Evolutionary conservation across 2,113 vertebrate genomes (phyloP), one percentile per base, ranked within the genome.

Genomic region (Eubucco bourcierii): DNA sequence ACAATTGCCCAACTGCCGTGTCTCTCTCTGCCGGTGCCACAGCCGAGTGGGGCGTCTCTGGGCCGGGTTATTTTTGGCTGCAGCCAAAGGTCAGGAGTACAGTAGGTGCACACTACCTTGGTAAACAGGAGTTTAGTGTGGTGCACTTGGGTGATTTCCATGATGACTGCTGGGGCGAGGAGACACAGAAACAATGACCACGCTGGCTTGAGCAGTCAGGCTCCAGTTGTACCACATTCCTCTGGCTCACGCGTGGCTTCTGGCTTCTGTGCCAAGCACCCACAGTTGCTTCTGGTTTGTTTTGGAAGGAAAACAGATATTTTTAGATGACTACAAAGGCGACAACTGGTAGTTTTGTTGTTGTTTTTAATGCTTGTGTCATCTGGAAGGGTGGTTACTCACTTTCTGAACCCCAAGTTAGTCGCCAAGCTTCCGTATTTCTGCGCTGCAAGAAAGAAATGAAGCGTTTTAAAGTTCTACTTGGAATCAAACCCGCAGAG

Each of bases 191-290:
- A 66, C 71, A 84, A 52, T 4, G 23, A 60, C 37, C 0, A 1
- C 0, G 3, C 68, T 6, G 60, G 39, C 14, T 11, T 25, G 75
- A 87, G 80, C 80, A 47, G 71, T 50, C 9, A 2, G 56, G 24
- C 91, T 96, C 93, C 76, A 23, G 91, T 95, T 44, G 58, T 44
- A 9, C 87, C 76, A 7, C 87, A 86, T 96, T 94, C 91, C 90
- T 96, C 24, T 2, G 1, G 20, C 61, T 93, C 87, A 64, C 2
- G 10, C n/a, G 23, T 87, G 72, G 90, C 93, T 91, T 91, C 94
- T 71, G 82, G 56, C 83, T 80, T 47, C 59, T 24, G 10, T 34
- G 37, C 84, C 85, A 10, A 84, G 87, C 75, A 33, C 68, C 79
- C 14, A 5, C 53, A 0, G 60, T 82, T 80, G 63, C 33, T 8